Evolutionary conservation across 2,888 invertebrate genomes (phyloP).

Genomic region (Drosophila colorata): DNA sequence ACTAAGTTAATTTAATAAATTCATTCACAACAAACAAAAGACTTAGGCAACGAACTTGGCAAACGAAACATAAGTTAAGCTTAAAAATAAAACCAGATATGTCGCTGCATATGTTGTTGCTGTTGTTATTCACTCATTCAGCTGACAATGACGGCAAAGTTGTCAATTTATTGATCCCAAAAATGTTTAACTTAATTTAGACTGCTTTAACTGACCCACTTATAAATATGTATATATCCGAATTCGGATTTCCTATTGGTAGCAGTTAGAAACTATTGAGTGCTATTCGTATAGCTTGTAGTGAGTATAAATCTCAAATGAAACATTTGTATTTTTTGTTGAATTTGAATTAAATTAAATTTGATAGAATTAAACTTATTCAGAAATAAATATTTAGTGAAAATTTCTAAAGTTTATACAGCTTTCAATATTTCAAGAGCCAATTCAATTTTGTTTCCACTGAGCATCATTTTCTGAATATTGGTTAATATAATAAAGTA

Average conservation of each 20-base stretch:
- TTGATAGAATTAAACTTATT: no score
- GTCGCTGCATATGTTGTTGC: conserved; percentile 9
- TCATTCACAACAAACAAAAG: conserved; percentile 71
- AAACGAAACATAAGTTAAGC: conserved; percentile 23
- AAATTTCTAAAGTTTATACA: no score
- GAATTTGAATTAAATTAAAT: no score
- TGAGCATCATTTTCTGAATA: not conserved
- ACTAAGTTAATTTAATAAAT: conserved; percentile 52
- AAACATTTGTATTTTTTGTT: no score
- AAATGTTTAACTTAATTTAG: conserved; percentile 32
- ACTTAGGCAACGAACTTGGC: conserved; percentile 77
- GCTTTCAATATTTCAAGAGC: no score
- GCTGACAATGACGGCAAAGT: conserved; percentile 10
- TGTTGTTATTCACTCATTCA: conserved; percentile 23
- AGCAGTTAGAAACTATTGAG: not conserved
- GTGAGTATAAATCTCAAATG: not conserved
- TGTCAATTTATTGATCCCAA: conserved; percentile 32
- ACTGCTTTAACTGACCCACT: conserved; percentile 24
- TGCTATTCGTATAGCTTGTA: not conserved
- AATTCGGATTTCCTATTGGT: not conserved
- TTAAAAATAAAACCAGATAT: conserved; percentile 36
- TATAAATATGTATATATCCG: conserved; percentile 16
- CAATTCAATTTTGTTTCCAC: no score
- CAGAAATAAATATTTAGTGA: no score
- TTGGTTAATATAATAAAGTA: no score